Conservation (phyloP, 2,113 vertebrate species). For the Salvator merianae region DNA sequence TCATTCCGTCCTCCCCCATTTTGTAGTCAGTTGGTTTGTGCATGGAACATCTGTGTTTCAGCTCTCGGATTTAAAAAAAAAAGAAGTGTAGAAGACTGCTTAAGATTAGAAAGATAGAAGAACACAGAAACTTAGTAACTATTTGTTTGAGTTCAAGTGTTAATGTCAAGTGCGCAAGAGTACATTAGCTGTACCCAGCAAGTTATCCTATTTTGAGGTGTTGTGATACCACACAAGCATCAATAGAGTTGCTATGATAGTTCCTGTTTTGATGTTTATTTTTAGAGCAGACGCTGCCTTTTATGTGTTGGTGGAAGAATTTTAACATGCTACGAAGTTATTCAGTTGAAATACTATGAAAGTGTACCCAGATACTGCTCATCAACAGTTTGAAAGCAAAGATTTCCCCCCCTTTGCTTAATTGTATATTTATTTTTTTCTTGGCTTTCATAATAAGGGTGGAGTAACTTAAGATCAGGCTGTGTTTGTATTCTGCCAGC, state of each 20-base stretch:
- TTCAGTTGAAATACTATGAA: background rate
- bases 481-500: constrained; percentile 44
- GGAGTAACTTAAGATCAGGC: constrained; percentile 35
- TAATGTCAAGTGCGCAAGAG: background rate
- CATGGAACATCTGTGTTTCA: background rate
- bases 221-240: constrained; percentile 16
- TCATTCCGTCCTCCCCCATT: background rate
- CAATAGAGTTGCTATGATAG: constrained; percentile 16
- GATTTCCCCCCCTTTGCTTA: background rate
- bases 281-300: constrained; percentile 10
- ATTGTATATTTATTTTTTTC: constrained; percentile 45
- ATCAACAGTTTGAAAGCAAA: background rate
- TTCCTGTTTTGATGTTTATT: constrained; percentile 22
- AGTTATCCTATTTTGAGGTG: constrained; percentile 28
- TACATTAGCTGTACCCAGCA: background rate
- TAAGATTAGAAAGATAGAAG: background rate
- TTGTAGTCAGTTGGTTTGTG: background rate
- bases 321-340: constrained; percentile 2
- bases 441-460: constrained; percentile 50
- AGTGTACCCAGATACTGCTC: background rate
- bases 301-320: constrained; percentile 31
- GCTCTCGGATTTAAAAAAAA: background rate
- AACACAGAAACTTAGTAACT: background rate
- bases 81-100: background rate
- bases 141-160: background rate